Evolutionary conservation across 2,888 invertebrate species (phyloP).

Genomic region (Phyllotreta striolata): DNA sequence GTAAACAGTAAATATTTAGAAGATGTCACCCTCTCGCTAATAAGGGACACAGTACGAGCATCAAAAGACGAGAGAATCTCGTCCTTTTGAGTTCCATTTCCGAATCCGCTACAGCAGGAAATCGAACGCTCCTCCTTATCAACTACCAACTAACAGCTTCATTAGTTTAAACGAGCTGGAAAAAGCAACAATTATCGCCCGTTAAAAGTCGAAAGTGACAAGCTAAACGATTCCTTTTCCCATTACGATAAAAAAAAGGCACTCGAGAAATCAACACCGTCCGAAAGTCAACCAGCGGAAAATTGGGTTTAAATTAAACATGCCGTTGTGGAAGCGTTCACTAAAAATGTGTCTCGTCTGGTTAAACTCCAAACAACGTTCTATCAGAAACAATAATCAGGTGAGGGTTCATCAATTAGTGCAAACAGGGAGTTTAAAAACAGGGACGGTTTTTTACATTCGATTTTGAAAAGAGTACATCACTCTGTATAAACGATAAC

Average conservation of each 20-base stretch:
- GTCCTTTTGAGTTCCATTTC: slow-evolving; percentile 12
- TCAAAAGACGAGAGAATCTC: slow-evolving; percentile 3
- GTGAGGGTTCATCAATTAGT: not conserved
- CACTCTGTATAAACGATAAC: too few relatives aligned
- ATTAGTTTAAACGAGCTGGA: not conserved
- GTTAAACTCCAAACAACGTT: slow-evolving; percentile 35
- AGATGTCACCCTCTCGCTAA: slow-evolving; percentile 37
- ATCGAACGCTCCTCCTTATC: not conserved
- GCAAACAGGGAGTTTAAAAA: too few relatives aligned
- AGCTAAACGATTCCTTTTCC: slow-evolving; percentile 17
- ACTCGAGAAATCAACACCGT: slow-evolving; percentile 31
- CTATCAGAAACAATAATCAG: slow-evolving; percentile 36
- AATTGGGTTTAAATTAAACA: slow-evolving; percentile 35
- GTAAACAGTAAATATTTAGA: slow-evolving; percentile 36
- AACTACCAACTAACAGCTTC: not conserved
- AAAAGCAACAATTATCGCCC: not conserved
- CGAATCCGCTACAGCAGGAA: slow-evolving; percentile 5
- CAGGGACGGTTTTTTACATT: too few relatives aligned
- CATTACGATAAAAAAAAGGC: slow-evolving; percentile 18
- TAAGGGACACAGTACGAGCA: slow-evolving; percentile 28
- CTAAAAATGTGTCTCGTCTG: slow-evolving; percentile 36
- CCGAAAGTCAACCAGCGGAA: slow-evolving; percentile 35
- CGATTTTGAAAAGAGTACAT: too few relatives aligned
- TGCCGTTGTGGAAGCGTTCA: slow-evolving; percentile 31
- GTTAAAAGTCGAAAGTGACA: slow-evolving; percentile 6